Conservation (phyloP, 1,140 invertebrate genomes). For the Drosophila cardini region DNA sequence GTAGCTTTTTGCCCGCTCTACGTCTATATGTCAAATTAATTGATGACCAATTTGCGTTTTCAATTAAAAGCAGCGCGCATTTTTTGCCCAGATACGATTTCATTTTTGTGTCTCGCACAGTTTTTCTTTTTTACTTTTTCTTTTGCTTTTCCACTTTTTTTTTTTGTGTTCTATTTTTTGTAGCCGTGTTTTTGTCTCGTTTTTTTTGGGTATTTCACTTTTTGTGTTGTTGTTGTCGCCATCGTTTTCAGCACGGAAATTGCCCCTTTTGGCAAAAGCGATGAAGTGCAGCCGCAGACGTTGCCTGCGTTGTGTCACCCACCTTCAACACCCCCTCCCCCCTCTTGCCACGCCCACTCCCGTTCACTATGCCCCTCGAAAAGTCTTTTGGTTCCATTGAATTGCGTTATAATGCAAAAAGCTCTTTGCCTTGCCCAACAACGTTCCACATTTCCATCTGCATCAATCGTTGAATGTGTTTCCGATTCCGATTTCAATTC, state of each 20-base stretch:
- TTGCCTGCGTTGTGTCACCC: not conserved
- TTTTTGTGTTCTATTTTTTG: not conserved
- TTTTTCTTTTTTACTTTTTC: not conserved
- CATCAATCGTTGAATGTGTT: slow-evolving; percentile 30
- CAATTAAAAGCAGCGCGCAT: slow-evolving; percentile 79
- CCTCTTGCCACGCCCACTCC: not conserved
- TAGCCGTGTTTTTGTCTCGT: slow-evolving; percentile 16
- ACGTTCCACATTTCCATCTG: not conserved
- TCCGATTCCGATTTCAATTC: slow-evolving; percentile 10
- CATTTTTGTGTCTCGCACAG: slow-evolving; percentile 40
- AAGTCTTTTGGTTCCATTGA: slow-evolving; percentile 36
- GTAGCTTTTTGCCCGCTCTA: slow-evolving; percentile 48
- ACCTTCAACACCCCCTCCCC: not conserved
- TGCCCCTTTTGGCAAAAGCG: slow-evolving; percentile 53
- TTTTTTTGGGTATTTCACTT: slow-evolving; percentile 4
- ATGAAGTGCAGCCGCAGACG: slow-evolving; percentile 30
- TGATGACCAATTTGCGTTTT: slow-evolving; percentile 83
- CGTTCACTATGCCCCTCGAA: slow-evolving; percentile 3
- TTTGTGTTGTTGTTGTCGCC: slow-evolving; percentile 44
- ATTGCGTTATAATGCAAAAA: slow-evolving; percentile 53
- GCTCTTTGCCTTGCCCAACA: slow-evolving; percentile 38
- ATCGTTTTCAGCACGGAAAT: slow-evolving; percentile 70
- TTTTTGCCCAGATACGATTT: slow-evolving; percentile 51
- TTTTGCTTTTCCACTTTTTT: no score
- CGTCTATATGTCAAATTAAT: slow-evolving; percentile 81